Evolutionary conservation across 2,113 vertebrate genomes (phyloP), one percentile per base, ranked within the genome.

Genomic region (Mustelus asterias): DNA sequence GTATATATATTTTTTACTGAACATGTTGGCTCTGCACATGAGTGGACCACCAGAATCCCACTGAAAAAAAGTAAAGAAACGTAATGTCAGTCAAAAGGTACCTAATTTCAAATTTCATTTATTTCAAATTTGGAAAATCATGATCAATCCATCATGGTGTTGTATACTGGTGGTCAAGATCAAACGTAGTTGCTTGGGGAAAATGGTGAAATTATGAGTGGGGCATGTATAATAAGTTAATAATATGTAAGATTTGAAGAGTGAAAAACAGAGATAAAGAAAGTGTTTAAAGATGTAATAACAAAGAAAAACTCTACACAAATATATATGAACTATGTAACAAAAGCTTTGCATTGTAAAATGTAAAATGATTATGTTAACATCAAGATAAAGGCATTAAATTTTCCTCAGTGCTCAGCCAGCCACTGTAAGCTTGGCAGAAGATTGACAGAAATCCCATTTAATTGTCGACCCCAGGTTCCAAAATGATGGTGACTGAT

Each of bases 1-100:
- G 88, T 90, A 90, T 60, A 33, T 48, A 13, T 90, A 60, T 90
- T 33, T 90, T 54, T 18, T 83, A 20, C 88, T 60, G 44, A 90
- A 60, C 24, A 26, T 86, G 18, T 9, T 90, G 22, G 2, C 13
- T 33, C 9, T 54, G 9, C 88, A 90, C 3, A 90, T 90, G 54
- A 90, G 54, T 90, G 88, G 88, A 29, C 88, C 88, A 29, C 88
- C 88, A 54, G 88, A 90, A 60, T 90, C 88, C 2, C 88, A 26
- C 88, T 90, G 88, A 90, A 90, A 33, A 48, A 90, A 90, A 90
- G 29, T 58, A 60, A 29, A 33, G 9, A 58, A 90, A 90, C 60
- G 60, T 83, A 90, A 54, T 89, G 26, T 90, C 29, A 90, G 58
- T 83, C 37, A 7, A 41, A 76, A 33, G 72, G 29, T 76, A 26